Conservation (phyloP, 2,888 invertebrate species). For the Stenurella melanura region DNA sequence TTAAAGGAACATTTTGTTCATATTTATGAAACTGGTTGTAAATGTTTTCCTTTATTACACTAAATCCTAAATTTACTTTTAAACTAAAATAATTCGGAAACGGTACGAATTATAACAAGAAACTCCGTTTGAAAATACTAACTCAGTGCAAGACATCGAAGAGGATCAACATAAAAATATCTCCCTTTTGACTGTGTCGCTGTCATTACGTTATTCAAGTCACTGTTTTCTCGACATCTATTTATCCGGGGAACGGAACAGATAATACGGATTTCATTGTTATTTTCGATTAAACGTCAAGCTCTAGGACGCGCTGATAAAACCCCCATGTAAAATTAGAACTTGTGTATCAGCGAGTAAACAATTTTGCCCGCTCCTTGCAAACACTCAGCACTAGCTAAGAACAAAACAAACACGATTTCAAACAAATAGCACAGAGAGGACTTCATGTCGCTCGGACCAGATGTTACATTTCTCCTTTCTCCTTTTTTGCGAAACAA, state of each 20-base stretch:
- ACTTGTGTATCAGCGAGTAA: constrained; percentile 16
- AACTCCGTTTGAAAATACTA: not conserved
- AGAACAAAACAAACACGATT: constrained; percentile 34
- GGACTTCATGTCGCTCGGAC: constrained; percentile 2
- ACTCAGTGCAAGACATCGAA: not conserved
- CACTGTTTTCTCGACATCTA: constrained; percentile 17
- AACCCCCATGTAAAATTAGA: constrained; percentile 26
- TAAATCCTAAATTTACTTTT: too few species aligned
- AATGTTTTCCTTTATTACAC: too few species aligned
- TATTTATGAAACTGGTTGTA: too few species aligned
- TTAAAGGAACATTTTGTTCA: too few species aligned
- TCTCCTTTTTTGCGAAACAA: not conserved
- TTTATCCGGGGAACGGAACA: constrained; percentile 7
- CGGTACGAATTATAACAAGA: not conserved
- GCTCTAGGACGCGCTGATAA: constrained; percentile 13
- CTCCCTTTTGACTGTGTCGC: not conserved
- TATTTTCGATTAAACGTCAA: constrained; percentile 33
- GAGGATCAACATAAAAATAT: not conserved
- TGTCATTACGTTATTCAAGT: constrained; percentile 5
- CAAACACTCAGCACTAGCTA: constrained; percentile 17
- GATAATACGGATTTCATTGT: constrained; percentile 23
- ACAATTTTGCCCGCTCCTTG: constrained; percentile 16
- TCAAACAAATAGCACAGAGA: not conserved
- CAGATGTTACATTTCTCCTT: not conserved
- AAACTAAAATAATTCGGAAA: too few species aligned